These are phyloP conservation scores for Salticus scenicus DNA, from an alignment of 2,888 invertebrate species.

Conservation along the genomic window DNA sequence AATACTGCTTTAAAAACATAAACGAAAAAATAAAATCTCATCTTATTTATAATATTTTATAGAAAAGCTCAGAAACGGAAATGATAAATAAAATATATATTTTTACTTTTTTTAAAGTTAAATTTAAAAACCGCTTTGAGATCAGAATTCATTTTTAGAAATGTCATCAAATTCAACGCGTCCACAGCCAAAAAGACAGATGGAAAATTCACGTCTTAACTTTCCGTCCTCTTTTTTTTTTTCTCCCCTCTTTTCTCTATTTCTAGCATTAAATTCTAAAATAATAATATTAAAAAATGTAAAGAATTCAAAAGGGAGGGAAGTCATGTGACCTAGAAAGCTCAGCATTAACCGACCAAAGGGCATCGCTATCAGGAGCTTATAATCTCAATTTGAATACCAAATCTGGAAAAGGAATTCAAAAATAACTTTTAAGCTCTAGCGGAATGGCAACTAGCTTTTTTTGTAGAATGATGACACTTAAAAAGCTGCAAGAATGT, in stretches of 20 bases:
- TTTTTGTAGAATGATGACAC: conserved; percentile 34
- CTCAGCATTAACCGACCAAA: conserved; percentile 36
- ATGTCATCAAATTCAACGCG: conserved; percentile 42
- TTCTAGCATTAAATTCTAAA: background rate
- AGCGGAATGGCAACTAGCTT: conserved; percentile 25
- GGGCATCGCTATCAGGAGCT: conserved; percentile 62
- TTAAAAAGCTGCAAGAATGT: conserved; percentile 2
- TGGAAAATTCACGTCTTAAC: conserved; percentile 13
- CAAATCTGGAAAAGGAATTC: conserved; percentile 58
- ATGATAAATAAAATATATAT: too few relatives aligned
- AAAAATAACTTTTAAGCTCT: conserved; percentile 56
- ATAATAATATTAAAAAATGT: background rate
- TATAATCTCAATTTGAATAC: conserved; percentile 69
- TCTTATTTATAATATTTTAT: conserved; percentile 18
- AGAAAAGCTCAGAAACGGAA: too few relatives aligned
- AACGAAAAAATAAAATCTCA: background rate
- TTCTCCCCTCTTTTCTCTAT: background rate
- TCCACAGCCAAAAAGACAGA: conserved; percentile 24
- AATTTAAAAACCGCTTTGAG: conserved; percentile 30
- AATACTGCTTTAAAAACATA: too few relatives aligned
- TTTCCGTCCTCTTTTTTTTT: background rate
- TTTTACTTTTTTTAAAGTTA: too few relatives aligned
- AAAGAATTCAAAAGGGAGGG: background rate
- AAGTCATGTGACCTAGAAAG: conserved; percentile 40
- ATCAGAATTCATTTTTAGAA: conserved; percentile 33